These are phyloP conservation scores for Hydropsyche betteni DNA, from an alignment of 2,888 invertebrate genomes.

Conservation along the genomic window DNA sequence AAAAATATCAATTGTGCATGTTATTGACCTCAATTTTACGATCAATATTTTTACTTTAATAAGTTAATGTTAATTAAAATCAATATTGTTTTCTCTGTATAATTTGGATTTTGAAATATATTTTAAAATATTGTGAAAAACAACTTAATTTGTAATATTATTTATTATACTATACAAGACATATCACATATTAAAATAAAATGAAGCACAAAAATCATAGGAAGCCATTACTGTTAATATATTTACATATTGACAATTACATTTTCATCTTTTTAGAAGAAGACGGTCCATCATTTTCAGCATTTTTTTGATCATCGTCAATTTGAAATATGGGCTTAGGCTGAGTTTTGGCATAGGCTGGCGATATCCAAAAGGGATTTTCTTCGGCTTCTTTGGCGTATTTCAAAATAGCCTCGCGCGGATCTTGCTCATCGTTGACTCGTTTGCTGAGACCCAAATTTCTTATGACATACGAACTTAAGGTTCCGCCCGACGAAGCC, in stretches of 20 bases:
- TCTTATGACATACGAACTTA: slow-evolving; percentile 95
- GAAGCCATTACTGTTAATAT: background rate
- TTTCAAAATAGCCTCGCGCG: slow-evolving; percentile 92
- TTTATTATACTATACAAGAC: too few relatives aligned
- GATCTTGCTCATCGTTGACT: slow-evolving; percentile 92
- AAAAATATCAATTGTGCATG: too few relatives aligned
- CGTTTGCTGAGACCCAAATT: slow-evolving; percentile 93
- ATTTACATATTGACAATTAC: slow-evolving; percentile 39
- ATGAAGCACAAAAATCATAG: too few relatives aligned
- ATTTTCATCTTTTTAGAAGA: slow-evolving; percentile 66
- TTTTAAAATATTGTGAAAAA: too few relatives aligned
- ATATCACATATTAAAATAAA: too few relatives aligned
- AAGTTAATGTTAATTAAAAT: too few relatives aligned
- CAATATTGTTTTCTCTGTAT: too few relatives aligned
- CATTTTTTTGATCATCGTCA: slow-evolving; percentile 56
- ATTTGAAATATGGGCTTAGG: slow-evolving; percentile 82
- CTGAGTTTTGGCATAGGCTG: slow-evolving; percentile 90
- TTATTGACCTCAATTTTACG: too few relatives aligned
- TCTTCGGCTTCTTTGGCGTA: slow-evolving; percentile 95
- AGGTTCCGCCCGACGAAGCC: slow-evolving; percentile 92
- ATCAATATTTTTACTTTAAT: too few relatives aligned
- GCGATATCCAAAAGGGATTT: slow-evolving; percentile 96
- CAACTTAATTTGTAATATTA: too few relatives aligned
- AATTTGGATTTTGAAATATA: too few relatives aligned
- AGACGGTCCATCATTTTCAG: slow-evolving; percentile 63